Base-by-base conservation (phyloP, 2,113 vertebrate species). In the Lophura nycthemera region DNA sequence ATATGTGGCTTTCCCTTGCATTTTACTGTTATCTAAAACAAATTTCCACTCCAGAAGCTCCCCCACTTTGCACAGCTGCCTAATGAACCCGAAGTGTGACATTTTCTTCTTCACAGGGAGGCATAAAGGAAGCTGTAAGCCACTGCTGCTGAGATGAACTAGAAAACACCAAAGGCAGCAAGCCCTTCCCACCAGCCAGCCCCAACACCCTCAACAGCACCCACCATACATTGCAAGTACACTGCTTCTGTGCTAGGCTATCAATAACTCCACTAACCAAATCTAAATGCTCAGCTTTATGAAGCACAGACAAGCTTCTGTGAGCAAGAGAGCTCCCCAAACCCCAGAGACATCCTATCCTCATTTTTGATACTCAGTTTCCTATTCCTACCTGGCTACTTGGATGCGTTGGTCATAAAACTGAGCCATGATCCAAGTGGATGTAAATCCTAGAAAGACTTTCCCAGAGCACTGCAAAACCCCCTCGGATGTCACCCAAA, bases 21-120 rank as follows among this genome's bases (percentile, higher is more conserved):
- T 83, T 87, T 86, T 48, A 65, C 42, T 32, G 50, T 19, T 59
- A 32, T 11, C 32, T 14, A 66, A 85, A 88, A 64, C 64, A 91
- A 64, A 43, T 88, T 94, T 85, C 59, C 78, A 50, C 89, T 64
- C 65, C 78, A 87, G 70, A 2, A 87, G 74, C 17, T 63, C 52
- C 69, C 34, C 34, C 14, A 56, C 42, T 66, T 72, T 52, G 25
- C 79, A 73, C 77, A 90, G 86, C 89, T 83, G 64, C 60, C 84
- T 88, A 90, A 92, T 73, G 76, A 91, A 92, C 75, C 75, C 70
- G 17, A 90, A 95, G 52, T 5, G 72, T 95, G 89, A 93, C 90
- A 86, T 93, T 92, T 88, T 69, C 69, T 90, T 93, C 87, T 86
- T 75, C 91, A 91, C 22, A 27, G 63, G 8, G 72, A 93, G 69